Evolutionary conservation across 2,113 vertebrate genomes (phyloP), one percentile per base, ranked within the genome.

Genomic region (Hydrochoerus hydrochaeris): DNA sequence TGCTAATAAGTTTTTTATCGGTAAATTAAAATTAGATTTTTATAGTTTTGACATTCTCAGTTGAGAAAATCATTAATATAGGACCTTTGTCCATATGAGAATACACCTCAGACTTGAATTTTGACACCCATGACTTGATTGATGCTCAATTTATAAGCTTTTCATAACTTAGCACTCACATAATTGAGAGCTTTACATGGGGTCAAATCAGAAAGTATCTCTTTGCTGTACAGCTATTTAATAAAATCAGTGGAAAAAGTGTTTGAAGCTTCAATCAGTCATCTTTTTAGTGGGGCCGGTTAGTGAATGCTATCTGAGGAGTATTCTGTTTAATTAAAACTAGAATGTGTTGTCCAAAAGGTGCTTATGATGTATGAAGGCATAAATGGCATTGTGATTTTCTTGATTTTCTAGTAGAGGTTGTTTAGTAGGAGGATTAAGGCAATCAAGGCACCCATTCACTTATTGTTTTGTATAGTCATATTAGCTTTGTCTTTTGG

Each of bases 1-100:
- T 88, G n/a, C 35, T 84, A 63, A 49, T 85, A 16, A 82, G 44
- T 44, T 95, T 35, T 95, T 96, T 93, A 38, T 81, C 7, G 46
- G 38, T 71, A 83, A 83, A 49, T 41, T 67, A 54, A 86, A 80
- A 44, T 57, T 83, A 62, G 20, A 35, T 73, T 92, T 95, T 41
- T 87, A 63, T 80, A 83, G 46, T 92, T 92, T 67, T 73, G 62
- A 97, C 41, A 38, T 65, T 78, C 52, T 91, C 58, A 24, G 54
- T 80, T 73, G 49, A 87, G 67, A 41, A 90, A 77, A 57, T 4
- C 41, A n/a, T 28, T 62, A 86, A 62, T n/a, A n/a, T 38, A 58
- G 52, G 71, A 26, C 77, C n/a, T 16, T 81, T 41, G 22, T 63
- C 14, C 57, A 22, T 26, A n/a, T 35, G 7, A 20, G 20, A 32